phyloP scores from a whole-genome alignment of 2,113 vertebrate species.

The Todiramphus chloris region DNA sequence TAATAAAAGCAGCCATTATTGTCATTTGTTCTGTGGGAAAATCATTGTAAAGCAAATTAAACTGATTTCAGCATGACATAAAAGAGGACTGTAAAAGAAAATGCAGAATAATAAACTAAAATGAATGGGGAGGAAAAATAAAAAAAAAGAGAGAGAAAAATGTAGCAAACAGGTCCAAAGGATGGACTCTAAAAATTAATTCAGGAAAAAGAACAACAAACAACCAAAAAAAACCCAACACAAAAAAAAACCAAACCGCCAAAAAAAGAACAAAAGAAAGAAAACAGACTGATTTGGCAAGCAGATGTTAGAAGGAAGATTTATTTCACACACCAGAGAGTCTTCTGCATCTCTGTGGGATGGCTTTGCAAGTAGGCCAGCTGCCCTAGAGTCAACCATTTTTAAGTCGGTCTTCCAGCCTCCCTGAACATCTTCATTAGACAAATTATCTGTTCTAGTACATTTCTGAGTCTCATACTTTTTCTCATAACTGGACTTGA shows the following conservation, averaged over 20 bases:
- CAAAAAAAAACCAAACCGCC: not conserved
- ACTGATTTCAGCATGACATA: slow-evolving; percentile 50
- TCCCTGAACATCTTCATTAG: slow-evolving; percentile 74
- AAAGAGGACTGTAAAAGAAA: slow-evolving; percentile 59
- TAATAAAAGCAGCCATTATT: slow-evolving; percentile 73
- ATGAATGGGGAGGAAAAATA: not conserved
- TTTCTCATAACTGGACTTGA: slow-evolving; percentile 65
- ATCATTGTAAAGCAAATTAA: slow-evolving; percentile 73
- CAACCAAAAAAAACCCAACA: not conserved
- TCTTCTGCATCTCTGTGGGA: slow-evolving; percentile 80
- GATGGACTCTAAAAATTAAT: slow-evolving; percentile 61
- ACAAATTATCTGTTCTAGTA: slow-evolving; percentile 70
- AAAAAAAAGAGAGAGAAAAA: not conserved
- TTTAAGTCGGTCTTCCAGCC: slow-evolving; percentile 79
- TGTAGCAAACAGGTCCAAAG: slow-evolving; percentile 58
- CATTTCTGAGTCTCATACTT: slow-evolving; percentile 47
- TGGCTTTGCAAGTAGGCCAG: slow-evolving; percentile 77
- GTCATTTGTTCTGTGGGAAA: slow-evolving; percentile 42
- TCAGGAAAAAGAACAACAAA: not conserved
- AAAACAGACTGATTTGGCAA: slow-evolving; percentile 80
- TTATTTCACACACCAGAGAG: slow-evolving; percentile 90
- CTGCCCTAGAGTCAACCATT: slow-evolving; percentile 76
- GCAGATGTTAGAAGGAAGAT: slow-evolving; percentile 74
- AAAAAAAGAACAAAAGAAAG: slow-evolving; percentile 57
- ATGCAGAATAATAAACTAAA: slow-evolving; percentile 69